Evolutionary conservation across 2,797 vertebrate genomes (phyloP), one percentile per base, ranked within the genome.

Genomic region (Momotus momota): DNA sequence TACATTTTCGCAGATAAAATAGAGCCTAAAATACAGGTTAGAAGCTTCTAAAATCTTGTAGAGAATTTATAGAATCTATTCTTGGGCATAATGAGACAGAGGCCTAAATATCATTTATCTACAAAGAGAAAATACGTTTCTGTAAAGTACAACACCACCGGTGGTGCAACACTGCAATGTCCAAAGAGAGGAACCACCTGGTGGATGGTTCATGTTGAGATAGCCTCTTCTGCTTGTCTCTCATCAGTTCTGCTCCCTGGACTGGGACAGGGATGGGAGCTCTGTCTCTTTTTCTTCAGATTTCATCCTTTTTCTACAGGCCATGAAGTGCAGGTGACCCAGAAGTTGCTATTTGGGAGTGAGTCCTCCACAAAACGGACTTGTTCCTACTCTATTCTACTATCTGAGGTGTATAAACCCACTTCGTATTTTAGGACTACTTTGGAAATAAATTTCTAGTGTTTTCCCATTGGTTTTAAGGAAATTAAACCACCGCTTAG

Each of bases 1-100:
- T 92, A 2, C 61, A 67, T 90, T 85, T 86, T 86, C 85, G 61
- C 77, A 89, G 73, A 54, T 65, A 90, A 84, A 88, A 73, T 6
- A 23, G n/a, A 62, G 45, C 12, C 60, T 69, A 51, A 88, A 92
- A 62, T 25, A 40, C 29, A 78, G 41, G 38, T 21, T 72, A 69
- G 86, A 82, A 81, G 57, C 52, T 81, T 86, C 55, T 70, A 52
- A 88, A 91, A 51, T 8, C 41, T 81, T 85, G n/a, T 6, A 64
- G 66, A 49, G 33, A 46, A 29, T 29, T 81, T 78, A 73, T n/a
- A 69, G 70, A 38, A 38, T 45, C 52, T 61, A 10, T 35, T 84
- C 10, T 67, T 57, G 21, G 17, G 31, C 38, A 49, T 26, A 80
- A 2, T 8, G 49, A 87, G 64, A 88, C n/a, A 49, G 52, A 16